A percentile compares a stretch with the other conserved stretches of the same genome.
These are phyloP conservation scores for Amphiprion percula DNA, from an alignment of 2,113 vertebrate species.

Conservation along the genomic window DNA sequence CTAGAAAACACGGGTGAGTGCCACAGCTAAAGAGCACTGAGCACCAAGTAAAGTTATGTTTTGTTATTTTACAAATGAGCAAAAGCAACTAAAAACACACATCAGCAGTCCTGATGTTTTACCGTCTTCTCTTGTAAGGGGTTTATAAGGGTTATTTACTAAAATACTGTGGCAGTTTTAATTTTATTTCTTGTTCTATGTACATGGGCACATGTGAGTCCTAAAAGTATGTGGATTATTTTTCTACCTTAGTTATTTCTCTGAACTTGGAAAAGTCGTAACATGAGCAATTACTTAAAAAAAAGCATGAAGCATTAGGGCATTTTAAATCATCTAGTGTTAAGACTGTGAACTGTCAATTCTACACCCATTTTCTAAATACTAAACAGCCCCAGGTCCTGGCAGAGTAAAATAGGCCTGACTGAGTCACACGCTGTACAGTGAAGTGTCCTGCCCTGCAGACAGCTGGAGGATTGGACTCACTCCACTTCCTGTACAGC, in stretches of 20 bases:
- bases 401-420: slow-evolving; percentile 20
- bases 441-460: slow-evolving; percentile 52
- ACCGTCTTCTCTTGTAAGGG: too few species aligned
- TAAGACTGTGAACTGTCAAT: neutral
- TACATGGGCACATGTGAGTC: neutral
- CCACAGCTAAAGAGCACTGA: slow-evolving; percentile 1
- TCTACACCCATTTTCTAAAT: slow-evolving; percentile 20
- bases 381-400: slow-evolving; percentile 13
- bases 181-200: neutral
- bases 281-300: neutral
- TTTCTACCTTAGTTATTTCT: neutral
- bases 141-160: too few species aligned
- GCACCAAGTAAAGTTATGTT: neutral
- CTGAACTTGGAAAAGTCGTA: neutral
- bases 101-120: too few species aligned
- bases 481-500: slow-evolving; percentile 70
- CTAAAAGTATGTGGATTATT: neutral
- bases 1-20: slow-evolving; percentile 37
- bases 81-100: neutral
- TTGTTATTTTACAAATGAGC: neutral
- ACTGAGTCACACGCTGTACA: slow-evolving; percentile 61
- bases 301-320: neutral
- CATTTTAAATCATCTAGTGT: neutral
- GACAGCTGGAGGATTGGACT: slow-evolving; percentile 67
- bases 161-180: neutral